Percentiles rank a stretch among this genome's conserved stretches.
phyloP scores from a whole-genome alignment of 2,113 vertebrate genomes.

The Pachypanchax playfairii region DNA sequence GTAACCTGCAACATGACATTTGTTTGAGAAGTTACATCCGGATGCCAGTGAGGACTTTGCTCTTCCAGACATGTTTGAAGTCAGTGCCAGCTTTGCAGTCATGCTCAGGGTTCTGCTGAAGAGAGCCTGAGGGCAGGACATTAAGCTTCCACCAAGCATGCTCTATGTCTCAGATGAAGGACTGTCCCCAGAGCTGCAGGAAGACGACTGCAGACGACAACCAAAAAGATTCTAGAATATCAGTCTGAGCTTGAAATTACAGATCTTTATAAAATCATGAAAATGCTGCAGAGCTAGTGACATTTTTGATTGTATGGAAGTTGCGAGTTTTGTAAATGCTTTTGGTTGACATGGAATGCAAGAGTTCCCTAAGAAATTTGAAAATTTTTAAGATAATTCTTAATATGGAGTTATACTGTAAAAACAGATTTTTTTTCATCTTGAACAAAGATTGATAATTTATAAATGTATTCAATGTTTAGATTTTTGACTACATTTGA shows the following conservation, averaged over 20 bases:
- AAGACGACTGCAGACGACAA: constrained; percentile 39
- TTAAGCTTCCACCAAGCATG: constrained; percentile 39
- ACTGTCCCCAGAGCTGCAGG: constrained; percentile 27
- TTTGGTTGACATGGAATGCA: too few species aligned
- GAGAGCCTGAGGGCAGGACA: constrained; percentile 38
- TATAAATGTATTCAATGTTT: too few species aligned
- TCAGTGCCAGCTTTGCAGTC: constrained; percentile 40
- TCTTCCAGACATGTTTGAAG: constrained; percentile 54
- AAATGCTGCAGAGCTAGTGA: too few species aligned
- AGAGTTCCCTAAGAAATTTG: too few species aligned
- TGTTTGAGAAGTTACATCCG: constrained; percentile 26
- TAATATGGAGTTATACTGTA: too few species aligned
- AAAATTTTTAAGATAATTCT: too few species aligned
- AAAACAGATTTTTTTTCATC: too few species aligned
- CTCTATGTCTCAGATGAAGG: too few species aligned
- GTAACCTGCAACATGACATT: constrained; percentile 31
- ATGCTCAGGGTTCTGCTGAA: constrained; percentile 28
- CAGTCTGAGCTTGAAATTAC: constrained; percentile 21
- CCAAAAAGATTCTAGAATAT: constrained; percentile 28
- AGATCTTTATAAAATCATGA: not conserved
- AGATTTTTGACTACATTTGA: too few species aligned
- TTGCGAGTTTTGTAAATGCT: too few species aligned
- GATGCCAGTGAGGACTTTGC: constrained; percentile 25
- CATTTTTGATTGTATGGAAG: too few species aligned
- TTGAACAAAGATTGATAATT: too few species aligned